phyloP scores from a whole-genome alignment of 1,140 invertebrate species.

The Drosophila kepulauana region DNA sequence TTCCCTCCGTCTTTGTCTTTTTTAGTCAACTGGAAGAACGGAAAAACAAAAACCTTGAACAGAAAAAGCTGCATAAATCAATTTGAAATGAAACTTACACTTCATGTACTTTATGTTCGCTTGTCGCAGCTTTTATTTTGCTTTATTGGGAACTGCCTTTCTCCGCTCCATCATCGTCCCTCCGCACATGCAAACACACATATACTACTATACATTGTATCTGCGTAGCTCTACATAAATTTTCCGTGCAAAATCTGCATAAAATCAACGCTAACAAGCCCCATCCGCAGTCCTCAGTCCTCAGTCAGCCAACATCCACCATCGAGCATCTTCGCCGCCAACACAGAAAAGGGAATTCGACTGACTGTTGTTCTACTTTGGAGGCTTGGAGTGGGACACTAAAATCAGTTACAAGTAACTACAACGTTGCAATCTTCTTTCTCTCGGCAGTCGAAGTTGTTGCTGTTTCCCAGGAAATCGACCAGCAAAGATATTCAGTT shows the following conservation, averaged over 20 bases:
- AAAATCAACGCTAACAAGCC: constrained; percentile 80
- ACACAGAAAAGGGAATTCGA: constrained; percentile 8
- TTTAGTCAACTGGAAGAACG: not conserved
- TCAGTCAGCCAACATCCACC: constrained; percentile 51
- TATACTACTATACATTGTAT: constrained; percentile 56
- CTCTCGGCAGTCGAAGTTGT: constrained; percentile 21
- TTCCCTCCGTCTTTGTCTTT: constrained; percentile 5
- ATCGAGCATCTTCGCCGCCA: constrained; percentile 50
- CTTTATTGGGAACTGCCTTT: constrained; percentile 20
- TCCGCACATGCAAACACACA: not conserved
- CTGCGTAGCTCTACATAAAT: constrained; percentile 76
- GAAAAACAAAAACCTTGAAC: not conserved
- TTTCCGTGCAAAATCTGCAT: constrained; percentile 74
- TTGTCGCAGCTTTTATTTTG: constrained; percentile 35
- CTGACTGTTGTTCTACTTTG: constrained; percentile 29
- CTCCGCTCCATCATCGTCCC: not conserved
- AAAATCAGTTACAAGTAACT: constrained; percentile 37
- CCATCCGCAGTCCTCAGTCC: constrained; percentile 47
- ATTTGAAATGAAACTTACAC: constrained; percentile 81
- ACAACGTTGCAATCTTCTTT: constrained; percentile 69
- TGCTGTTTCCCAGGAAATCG: constrained; percentile 54
- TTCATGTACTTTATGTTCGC: constrained; percentile 65
- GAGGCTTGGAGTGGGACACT: not conserved
- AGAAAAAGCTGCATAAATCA: constrained; percentile 64
- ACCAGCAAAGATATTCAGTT: constrained; percentile 59